Percentiles rank a stretch among this genome's conserved stretches.
These are phyloP conservation scores for Narcine bancroftii DNA, from an alignment of 2,113 vertebrate species.

Conservation along the genomic window DNA sequence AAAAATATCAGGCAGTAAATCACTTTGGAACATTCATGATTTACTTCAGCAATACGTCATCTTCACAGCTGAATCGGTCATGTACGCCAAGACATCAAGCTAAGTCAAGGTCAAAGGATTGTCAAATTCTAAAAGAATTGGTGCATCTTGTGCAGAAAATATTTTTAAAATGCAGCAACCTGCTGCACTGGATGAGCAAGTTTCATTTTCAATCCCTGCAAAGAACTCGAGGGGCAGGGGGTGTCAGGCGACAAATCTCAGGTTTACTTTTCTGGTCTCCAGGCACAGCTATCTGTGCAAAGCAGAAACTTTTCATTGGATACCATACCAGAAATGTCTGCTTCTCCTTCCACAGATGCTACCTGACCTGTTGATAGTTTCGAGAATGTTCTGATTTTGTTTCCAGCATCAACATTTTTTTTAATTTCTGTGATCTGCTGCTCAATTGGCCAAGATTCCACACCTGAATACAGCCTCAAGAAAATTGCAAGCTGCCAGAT, in stretches of 20 bases:
- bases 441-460: neutral
- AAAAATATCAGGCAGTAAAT: neutral
- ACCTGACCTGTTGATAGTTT: too few relatives aligned
- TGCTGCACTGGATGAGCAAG: neutral
- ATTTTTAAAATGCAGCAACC: neutral
- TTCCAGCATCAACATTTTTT: too few relatives aligned
- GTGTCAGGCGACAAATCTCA: neutral
- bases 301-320: neutral
- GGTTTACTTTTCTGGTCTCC: neutral
- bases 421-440: too few relatives aligned
- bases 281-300: neutral
- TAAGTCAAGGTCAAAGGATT: neutral
- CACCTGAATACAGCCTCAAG: neutral
- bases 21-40: neutral
- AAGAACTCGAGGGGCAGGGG: neutral
- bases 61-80: too few relatives aligned
- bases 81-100: neutral
- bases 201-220: neutral
- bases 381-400: too few relatives aligned
- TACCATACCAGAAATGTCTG: too few relatives aligned
- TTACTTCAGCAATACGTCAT: too few relatives aligned
- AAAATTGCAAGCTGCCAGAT: neutral
- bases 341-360: too few relatives aligned
- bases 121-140: neutral
- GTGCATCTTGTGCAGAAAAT: neutral